Percentiles rank a stretch among this genome's conserved stretches.
These are phyloP conservation scores for Neomicropteryx cornuta DNA, from an alignment of 1,140 invertebrate species.

Conservation along the genomic window DNA sequence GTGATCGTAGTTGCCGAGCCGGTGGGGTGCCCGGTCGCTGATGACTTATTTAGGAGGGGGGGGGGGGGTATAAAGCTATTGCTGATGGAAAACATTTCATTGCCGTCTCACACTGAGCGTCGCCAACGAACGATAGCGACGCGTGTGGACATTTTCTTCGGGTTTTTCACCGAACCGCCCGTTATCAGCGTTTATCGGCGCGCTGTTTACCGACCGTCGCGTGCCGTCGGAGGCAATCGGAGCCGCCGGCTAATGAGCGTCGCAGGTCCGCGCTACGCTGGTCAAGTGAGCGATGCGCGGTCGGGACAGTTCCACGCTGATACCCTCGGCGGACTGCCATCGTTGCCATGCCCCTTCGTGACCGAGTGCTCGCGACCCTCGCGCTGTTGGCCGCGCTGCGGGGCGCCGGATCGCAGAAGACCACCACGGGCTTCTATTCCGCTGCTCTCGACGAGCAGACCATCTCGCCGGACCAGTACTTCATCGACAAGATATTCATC, in stretches of 20 bases:
- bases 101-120: no score
- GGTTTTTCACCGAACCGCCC: neutral
- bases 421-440: constrained; percentile 4
- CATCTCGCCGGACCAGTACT: constrained; percentile 30
- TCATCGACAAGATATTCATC: constrained; percentile 43
- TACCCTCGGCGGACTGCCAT: no score
- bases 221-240: neutral
- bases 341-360: no score
- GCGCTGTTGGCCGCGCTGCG: constrained; percentile 20
- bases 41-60: no score
- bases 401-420: no score
- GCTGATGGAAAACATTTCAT: no score
- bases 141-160: neutral
- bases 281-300: constrained; percentile 16
- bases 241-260: neutral
- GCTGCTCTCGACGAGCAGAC: constrained; percentile 18
- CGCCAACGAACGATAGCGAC: neutral
- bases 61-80: no score
- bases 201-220: neutral
- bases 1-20: no score
- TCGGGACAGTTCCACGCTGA: no score
- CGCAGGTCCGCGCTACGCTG: neutral
- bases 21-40: no score
- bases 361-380: constrained; percentile 23
- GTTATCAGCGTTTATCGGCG: neutral